These are phyloP conservation scores for Nasonia longicornis DNA, from an alignment of 1,140 invertebrate species.

Conservation along the genomic window DNA sequence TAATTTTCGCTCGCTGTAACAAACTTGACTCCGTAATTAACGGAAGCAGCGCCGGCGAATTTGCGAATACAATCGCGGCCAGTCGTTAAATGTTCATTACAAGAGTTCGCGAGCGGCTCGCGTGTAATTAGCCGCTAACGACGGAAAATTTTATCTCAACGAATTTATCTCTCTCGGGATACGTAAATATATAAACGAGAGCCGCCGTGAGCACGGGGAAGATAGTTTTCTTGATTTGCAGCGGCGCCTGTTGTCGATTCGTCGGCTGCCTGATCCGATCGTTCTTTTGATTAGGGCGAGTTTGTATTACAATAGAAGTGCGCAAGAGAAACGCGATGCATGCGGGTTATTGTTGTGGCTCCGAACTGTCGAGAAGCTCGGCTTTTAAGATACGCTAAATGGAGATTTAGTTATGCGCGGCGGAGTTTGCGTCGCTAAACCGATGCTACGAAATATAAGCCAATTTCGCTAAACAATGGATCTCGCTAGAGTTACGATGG, in stretches of 20 bases:
- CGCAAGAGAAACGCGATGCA: no score
- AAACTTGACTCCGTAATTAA: constrained; percentile 39
- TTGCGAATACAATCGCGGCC: constrained; percentile 34
- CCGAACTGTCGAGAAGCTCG: neutral
- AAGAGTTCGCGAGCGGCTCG: neutral
- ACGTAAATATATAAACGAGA: neutral
- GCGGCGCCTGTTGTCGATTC: no score
- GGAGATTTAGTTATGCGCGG: constrained; percentile 4
- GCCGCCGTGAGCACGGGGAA: neutral
- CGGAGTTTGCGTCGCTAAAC: neutral
- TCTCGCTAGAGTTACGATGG: neutral
- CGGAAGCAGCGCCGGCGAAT: constrained; percentile 32
- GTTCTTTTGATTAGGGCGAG: no score
- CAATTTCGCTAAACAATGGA: neutral
- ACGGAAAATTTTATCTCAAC: constrained; percentile 35
- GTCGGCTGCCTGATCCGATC: no score
- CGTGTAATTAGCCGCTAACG: constrained; percentile 36
- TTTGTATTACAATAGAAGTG: no score
- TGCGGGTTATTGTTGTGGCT: no score
- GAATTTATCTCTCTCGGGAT: constrained; percentile 29
- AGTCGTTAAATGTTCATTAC: constrained; percentile 38
- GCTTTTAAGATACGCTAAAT: constrained; percentile 12
- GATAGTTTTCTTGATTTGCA: neutral
- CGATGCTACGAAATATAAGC: neutral
- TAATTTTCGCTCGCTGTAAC: constrained; percentile 33